Conservation (phyloP, 2,113 vertebrate genomes). For the Carlito syrichta region DNA sequence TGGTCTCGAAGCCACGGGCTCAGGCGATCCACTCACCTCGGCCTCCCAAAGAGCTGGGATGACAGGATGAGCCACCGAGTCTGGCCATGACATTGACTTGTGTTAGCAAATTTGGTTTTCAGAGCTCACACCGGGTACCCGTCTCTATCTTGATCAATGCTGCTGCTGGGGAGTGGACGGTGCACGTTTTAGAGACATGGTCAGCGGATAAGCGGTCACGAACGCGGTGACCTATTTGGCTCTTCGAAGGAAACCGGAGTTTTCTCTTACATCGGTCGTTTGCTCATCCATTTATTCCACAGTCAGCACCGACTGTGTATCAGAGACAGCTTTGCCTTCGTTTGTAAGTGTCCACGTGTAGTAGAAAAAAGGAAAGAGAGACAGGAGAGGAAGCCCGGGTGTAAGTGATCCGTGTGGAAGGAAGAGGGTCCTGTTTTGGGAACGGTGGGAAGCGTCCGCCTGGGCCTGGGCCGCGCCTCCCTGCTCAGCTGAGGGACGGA, state of each 20-base stretch:
- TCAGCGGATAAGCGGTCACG: not conserved
- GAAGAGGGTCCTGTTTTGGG: not conserved
- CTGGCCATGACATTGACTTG: too few relatives aligned
- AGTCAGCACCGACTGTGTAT: not conserved
- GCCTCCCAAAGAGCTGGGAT: too few relatives aligned
- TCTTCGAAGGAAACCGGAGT: not conserved
- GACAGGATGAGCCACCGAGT: too few relatives aligned
- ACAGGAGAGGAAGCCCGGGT: not conserved
- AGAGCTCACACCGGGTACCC: not conserved
- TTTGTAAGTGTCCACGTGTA: not conserved
- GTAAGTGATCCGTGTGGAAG: not conserved
- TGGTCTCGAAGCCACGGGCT: too few relatives aligned
- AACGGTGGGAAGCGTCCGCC: not conserved
- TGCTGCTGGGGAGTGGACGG: not conserved
- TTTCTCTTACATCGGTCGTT: not conserved
- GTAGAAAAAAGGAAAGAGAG: not conserved
- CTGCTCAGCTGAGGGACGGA: not conserved
- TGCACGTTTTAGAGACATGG: not conserved
- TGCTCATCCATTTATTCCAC: not conserved
- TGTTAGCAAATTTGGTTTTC: not conserved
- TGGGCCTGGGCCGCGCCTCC: not conserved
- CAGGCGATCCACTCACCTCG: too few relatives aligned
- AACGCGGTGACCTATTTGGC: not conserved
- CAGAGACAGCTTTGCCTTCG: not conserved
- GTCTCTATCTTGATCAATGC: not conserved